These are phyloP conservation scores for Petrolisthes manimaculis DNA, from an alignment of 2,888 invertebrate genomes.

Conservation along the genomic window DNA sequence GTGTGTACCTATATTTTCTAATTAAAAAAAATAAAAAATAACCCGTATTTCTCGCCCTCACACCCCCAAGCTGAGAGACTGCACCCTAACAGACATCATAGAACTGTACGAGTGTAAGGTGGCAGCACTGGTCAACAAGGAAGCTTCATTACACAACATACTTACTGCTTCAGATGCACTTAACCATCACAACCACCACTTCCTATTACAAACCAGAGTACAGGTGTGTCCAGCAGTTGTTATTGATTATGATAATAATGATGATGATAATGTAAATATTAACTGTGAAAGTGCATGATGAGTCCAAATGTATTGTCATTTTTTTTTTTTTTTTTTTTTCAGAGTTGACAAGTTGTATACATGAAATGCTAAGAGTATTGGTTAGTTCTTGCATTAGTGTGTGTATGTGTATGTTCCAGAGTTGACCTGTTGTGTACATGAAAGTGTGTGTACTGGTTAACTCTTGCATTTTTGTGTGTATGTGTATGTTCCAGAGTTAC, in stretches of 20 bases:
- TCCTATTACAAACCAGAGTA: conserved; percentile 34
- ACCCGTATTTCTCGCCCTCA: too few species aligned
- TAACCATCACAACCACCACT: conserved; percentile 31
- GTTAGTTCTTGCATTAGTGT: too few species aligned
- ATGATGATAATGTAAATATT: not conserved
- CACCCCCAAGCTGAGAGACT: conserved; percentile 35
- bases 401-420: too few species aligned
- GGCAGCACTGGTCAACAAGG: conserved; percentile 44
- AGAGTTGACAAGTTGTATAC: too few species aligned
- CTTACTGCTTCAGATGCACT: conserved; percentile 49
- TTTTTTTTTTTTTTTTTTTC: too few species aligned
- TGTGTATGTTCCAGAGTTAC: not conserved
- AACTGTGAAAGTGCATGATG: not conserved
- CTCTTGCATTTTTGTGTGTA: too few species aligned
- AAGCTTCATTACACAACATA: conserved; percentile 44
- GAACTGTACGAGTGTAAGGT: conserved; percentile 63
- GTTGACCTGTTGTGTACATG: too few species aligned
- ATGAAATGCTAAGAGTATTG: too few species aligned
- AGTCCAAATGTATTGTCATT: not conserved
- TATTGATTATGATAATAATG: not conserved
- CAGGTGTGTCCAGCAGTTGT: conserved; percentile 35
- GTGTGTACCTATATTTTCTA: too few species aligned
- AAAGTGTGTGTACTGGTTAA: too few species aligned
- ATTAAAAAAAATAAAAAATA: too few species aligned
- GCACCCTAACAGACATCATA: conserved; percentile 48